A percentile compares a stretch with the other conserved stretches of the same genome.
Conservation (phyloP, 2,113 vertebrate species). For the Brachypodius melanocephalos region DNA sequence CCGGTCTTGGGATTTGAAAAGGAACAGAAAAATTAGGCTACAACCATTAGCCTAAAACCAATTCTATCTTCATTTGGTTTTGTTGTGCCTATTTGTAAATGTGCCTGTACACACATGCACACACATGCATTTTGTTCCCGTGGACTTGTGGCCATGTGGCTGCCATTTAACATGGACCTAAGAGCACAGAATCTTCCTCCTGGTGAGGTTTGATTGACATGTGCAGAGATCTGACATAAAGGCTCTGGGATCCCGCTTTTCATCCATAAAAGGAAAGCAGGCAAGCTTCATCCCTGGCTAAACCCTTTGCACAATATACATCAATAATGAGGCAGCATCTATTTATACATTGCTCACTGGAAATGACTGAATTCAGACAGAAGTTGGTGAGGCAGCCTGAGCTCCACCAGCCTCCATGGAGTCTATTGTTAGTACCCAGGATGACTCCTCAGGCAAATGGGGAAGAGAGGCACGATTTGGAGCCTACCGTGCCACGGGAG, state of each 20-base stretch:
- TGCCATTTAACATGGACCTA: not conserved
- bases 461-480: not conserved
- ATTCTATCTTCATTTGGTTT: not conserved
- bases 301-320: not conserved
- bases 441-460: not conserved
- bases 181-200: not conserved
- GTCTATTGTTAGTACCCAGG: slow-evolving; percentile 16
- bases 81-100: not conserved
- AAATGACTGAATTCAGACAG: slow-evolving; percentile 22
- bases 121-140: not conserved
- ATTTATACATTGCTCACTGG: slow-evolving; percentile 32
- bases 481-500: slow-evolving; percentile 1
- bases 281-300: not conserved
- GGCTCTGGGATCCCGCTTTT: slow-evolving; percentile 6
- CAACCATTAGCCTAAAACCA: not conserved
- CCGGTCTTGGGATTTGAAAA: not conserved
- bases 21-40: not conserved
- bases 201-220: not conserved
- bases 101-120: not conserved
- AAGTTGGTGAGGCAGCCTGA: not conserved
- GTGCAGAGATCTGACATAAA: not conserved
- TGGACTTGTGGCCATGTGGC: not conserved
- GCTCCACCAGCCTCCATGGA: slow-evolving; percentile 11
- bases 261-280: slow-evolving; percentile 28
- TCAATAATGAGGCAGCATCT: slow-evolving; percentile 18